These are phyloP conservation scores for Drosophila teissieri DNA, from an alignment of 1,140 invertebrate species.

Conservation along the genomic window DNA sequence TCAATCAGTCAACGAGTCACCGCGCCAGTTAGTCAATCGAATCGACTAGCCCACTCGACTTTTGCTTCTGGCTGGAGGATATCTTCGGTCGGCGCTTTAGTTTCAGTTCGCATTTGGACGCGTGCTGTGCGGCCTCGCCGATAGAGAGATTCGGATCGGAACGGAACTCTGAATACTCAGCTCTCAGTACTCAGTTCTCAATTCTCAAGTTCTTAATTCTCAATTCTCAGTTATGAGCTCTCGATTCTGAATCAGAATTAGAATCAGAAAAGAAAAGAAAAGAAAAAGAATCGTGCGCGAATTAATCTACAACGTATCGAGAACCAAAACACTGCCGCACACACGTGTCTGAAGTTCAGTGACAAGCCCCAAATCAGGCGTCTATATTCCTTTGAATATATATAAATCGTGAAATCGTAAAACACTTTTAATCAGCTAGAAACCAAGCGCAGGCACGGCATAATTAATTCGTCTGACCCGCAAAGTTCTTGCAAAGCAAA, in stretches of 20 bases:
- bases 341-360: conserved; percentile 74
- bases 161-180: neutral
- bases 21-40: conserved; percentile 48
- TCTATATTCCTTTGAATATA: conserved; percentile 30
- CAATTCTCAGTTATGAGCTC: neutral
- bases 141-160: conserved; percentile 50
- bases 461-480: conserved; percentile 69
- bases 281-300: conserved; percentile 45
- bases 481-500: conserved; percentile 59
- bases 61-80: conserved; percentile 62
- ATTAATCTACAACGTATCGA: conserved; percentile 35
- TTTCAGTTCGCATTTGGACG: conserved; percentile 81
- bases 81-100: conserved; percentile 75
- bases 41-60: conserved; percentile 52
- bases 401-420: conserved; percentile 57
- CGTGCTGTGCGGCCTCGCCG: conserved; percentile 72
- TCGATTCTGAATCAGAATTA: too few species aligned
- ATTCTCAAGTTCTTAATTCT: conserved; percentile 2
- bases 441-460: conserved; percentile 42
- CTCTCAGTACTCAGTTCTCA: too few species aligned
- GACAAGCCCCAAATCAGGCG: conserved; percentile 60
- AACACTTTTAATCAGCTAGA: conserved; percentile 57
- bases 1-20: conserved; percentile 62
- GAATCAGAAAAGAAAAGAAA: neutral
- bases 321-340: conserved; percentile 28